These are phyloP conservation scores for Magallana nippona DNA, from an alignment of 2,888 invertebrate species.

Conservation along the genomic window DNA sequence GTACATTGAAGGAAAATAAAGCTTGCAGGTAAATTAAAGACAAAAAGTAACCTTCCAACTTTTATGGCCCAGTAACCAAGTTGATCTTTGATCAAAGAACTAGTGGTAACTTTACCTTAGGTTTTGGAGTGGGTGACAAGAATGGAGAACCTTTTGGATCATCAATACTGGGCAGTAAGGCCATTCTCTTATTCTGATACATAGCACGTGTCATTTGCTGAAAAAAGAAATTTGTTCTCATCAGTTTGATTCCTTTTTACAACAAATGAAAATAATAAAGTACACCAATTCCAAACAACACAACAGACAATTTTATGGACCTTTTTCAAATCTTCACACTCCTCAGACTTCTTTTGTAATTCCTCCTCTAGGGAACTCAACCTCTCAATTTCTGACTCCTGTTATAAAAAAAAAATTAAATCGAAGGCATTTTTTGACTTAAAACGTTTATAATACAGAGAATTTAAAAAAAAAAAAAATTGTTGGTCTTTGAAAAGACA, in stretches of 20 bases:
- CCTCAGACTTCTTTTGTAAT: constrained; percentile 61
- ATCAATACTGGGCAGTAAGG: constrained; percentile 68
- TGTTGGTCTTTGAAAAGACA: no score
- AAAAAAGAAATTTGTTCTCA: background rate
- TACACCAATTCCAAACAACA: background rate
- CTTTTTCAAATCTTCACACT: constrained; percentile 66
- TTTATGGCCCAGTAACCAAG: no score
- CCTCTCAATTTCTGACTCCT: constrained; percentile 62
- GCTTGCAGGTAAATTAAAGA: no score
- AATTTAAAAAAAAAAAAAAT: no score
- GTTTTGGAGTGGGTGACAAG: constrained; percentile 58
- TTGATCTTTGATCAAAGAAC: no score
- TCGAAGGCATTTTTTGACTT: no score
- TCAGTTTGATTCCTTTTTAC: background rate
- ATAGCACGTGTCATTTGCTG: constrained; percentile 68
- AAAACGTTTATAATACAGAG: no score
- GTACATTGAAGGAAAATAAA: no score
- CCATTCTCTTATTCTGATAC: constrained; percentile 66
- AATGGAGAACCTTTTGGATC: constrained; percentile 68
- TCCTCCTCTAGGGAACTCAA: constrained; percentile 59
- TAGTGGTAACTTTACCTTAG: constrained; percentile 23
- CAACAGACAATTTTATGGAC: constrained; percentile 48
- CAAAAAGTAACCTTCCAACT: no score
- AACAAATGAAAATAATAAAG: background rate
- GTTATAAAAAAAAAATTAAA: constrained; percentile 31